Base-by-base conservation (phyloP, 1,140 invertebrate species). In the Phymorhynchus buccinoides region DNA sequence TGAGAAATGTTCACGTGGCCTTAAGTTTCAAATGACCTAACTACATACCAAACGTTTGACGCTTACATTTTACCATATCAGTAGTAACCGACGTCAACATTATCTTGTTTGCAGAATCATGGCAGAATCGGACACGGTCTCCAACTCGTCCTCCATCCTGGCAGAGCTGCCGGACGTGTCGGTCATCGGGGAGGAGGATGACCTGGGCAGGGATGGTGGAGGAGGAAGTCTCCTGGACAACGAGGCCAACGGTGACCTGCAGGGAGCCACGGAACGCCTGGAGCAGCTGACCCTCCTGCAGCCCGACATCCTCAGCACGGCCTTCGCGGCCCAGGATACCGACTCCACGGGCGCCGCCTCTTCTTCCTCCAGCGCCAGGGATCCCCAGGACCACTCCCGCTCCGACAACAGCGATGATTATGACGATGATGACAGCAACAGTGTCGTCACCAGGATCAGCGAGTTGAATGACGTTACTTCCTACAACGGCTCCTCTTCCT, bases 281-380 rank as follows among this genome's bases (percentile, higher is more conserved):
- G 84, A 85, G 22, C 42, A 71, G 2, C 42, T 81, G 14, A 39
- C 83, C 18, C 41, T 86, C n/a, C 41, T 86, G 30, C 56, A 84
- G 39, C 77, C 81, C 14, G 88, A 88, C 84, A 86, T 86, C 66
- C 39, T 30, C 41, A 82, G 41, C 41, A 68, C 84, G 12, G 84
- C 86, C 80, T 81, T 83, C 62, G 37, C 48, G 9, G 71, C 39
- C 27, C 75, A 52, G 77, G 85, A 86, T 77, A 44, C 4, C 27
- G 85, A 86, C 41, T 86, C 85, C 3, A 39, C 84, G 22, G 85
- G 85, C 39, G 85, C 85, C 66, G 77, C 85, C 6, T 86, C 85
- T 52, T 84, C 80, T 52, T 82, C 66, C 73, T 83, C 83, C 18
- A 88, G 88, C 44, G n/a, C 81, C 6, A 42, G 41, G n/a, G 88